These are phyloP conservation scores for Archilochus colubris DNA, from an alignment of 2,113 vertebrate genomes.

Conservation along the genomic window DNA sequence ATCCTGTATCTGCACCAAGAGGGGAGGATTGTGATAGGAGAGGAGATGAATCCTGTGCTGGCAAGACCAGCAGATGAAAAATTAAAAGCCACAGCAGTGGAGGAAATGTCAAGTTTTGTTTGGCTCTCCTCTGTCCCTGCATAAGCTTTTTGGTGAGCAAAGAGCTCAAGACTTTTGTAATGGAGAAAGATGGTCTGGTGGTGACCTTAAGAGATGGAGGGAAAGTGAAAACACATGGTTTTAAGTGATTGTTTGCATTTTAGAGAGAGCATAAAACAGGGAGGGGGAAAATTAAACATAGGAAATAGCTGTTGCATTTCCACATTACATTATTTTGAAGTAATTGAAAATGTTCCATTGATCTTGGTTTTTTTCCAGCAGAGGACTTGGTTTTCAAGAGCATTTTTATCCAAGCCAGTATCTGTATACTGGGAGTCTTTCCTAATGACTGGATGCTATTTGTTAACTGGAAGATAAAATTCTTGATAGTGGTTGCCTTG, in stretches of 20 bases:
- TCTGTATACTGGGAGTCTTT: background rate
- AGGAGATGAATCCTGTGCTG: background rate
- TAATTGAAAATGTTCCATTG: background rate
- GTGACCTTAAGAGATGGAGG: background rate
- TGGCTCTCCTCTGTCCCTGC: background rate
- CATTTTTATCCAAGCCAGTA: background rate
- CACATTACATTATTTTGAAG: conserved; percentile 7
- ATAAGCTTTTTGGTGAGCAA: background rate
- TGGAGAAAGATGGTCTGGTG: conserved; percentile 1
- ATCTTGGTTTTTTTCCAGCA: background rate
- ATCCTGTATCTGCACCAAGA: background rate
- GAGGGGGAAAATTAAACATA: background rate
- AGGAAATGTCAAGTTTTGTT: background rate
- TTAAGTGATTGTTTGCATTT: conserved; percentile 27
- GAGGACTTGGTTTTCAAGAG: background rate
- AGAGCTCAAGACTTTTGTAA: background rate
- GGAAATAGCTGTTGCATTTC: background rate
- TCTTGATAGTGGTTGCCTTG: background rate
- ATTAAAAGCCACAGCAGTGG: background rate
- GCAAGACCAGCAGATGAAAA: background rate
- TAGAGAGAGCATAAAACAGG: background rate
- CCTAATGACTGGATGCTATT: background rate
- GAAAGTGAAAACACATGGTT: conserved; percentile 13
- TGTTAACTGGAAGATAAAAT: background rate
- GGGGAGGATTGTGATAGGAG: background rate